phyloP scores from a whole-genome alignment of 2,888 invertebrate genomes.

The Tipula vernalis region DNA sequence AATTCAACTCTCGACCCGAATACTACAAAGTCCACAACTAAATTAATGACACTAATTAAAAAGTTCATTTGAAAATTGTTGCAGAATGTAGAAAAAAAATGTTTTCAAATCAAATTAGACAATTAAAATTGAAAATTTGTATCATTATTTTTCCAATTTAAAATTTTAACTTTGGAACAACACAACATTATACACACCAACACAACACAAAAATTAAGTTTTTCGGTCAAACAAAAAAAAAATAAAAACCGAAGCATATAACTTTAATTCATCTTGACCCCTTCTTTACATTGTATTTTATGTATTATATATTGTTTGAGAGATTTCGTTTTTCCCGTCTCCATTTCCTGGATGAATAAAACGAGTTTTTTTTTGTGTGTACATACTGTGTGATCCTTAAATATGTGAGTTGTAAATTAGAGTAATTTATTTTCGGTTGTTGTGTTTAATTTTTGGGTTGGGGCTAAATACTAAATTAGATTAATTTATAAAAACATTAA shows the following conservation, averaged over 20 bases:
- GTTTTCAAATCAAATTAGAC: not conserved
- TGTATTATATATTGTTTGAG: not conserved
- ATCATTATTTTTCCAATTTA: not conserved
- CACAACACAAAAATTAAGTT: not conserved
- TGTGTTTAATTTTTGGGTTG: not conserved
- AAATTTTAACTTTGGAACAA: not conserved
- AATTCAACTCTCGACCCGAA: not conserved
- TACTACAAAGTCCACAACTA: not conserved
- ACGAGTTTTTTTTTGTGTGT: not conserved
- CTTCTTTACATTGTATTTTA: not conserved
- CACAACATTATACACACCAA: not conserved
- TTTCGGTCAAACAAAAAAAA: not conserved
- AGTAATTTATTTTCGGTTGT: not conserved
- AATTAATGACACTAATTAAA: slow-evolving; percentile 4
- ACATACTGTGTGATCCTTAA: not conserved
- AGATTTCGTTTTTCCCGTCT: not conserved
- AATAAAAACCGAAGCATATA: not conserved
- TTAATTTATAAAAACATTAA: not conserved
- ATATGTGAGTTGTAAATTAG: not conserved
- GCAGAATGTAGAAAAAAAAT: not conserved
- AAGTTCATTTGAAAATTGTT: not conserved
- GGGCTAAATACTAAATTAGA: not conserved
- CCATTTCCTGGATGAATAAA: not conserved
- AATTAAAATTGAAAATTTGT: not conserved
- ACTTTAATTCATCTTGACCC: slow-evolving; percentile 4